A percentile compares a stretch with the other conserved stretches of the same genome.
Conservation (phyloP, 2,113 vertebrate genomes). For the Hymenochirus boettgeri region DNA sequence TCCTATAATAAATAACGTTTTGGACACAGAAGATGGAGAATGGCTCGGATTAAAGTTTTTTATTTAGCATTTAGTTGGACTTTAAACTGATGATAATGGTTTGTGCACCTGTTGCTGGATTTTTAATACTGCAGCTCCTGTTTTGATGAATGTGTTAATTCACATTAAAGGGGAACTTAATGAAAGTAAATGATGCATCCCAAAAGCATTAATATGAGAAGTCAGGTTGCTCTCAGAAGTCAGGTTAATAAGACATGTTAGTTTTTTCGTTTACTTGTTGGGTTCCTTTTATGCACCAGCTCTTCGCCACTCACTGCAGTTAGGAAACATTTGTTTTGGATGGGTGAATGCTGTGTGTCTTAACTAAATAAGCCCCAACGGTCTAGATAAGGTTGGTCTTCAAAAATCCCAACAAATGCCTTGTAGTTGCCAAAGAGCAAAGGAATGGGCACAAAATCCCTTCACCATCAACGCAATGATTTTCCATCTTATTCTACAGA, state of each 20-base stretch:
- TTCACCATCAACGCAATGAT: constrained; percentile 88
- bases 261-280: constrained; percentile 59
- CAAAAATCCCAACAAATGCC: not conserved
- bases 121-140: not conserved
- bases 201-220: constrained; percentile 66
- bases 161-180: constrained; percentile 53
- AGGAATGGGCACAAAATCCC: constrained; percentile 70
- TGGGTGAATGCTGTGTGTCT: no score
- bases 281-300: constrained; percentile 51
- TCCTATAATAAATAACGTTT: no score
- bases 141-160: not conserved
- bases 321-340: not conserved
- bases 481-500: constrained; percentile 82
- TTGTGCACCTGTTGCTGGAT: not conserved
- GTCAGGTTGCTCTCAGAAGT: constrained; percentile 54
- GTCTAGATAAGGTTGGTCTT: not conserved
- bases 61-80: no score
- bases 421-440: constrained; percentile 59
- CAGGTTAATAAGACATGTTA: constrained; percentile 58
- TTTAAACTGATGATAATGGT: no score
- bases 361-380: not conserved
- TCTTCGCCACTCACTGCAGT: constrained; percentile 32
- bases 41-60: no score
- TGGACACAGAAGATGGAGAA: no score
- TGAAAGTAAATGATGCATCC: constrained; percentile 64